Conservation (phyloP, 2,113 vertebrate genomes). For the Tetrao urogallus region DNA sequence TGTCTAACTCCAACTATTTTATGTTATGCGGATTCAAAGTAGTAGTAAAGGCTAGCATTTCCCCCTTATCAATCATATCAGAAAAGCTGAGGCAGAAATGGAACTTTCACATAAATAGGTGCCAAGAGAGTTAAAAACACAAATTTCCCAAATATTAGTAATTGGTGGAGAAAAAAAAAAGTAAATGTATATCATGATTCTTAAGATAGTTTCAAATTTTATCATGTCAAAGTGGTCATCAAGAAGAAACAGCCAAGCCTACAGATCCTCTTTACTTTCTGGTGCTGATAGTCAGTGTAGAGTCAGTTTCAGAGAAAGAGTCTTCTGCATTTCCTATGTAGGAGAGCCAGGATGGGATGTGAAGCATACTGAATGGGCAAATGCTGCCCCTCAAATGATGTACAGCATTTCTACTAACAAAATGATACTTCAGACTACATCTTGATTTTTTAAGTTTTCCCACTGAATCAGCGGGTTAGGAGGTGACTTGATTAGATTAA, state of each 20-base stretch:
- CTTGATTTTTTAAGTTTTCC: neutral
- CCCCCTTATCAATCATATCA: neutral
- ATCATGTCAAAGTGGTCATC: neutral
- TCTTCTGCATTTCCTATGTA: neutral
- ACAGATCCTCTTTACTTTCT: neutral
- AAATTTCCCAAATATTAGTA: neutral
- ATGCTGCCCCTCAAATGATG: neutral
- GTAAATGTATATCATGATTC: neutral
- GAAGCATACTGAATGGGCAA: neutral
- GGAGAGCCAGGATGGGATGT: neutral
- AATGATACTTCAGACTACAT: neutral
- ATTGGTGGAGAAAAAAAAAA: neutral
- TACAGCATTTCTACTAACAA: neutral
- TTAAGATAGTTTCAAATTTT: neutral
- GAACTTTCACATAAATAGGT: conserved; percentile 24
- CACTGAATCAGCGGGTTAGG: neutral
- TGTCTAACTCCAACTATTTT: neutral
- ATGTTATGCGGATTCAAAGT: neutral
- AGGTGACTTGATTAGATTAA: neutral
- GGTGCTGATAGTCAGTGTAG: neutral
- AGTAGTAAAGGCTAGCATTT: neutral
- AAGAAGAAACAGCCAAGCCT: neutral
- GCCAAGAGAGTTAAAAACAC: neutral
- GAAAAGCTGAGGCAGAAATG: neutral
- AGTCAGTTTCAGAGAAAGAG: neutral